Conservation (phyloP, 2,113 vertebrate genomes). For the Picathartes gymnocephalus region DNA sequence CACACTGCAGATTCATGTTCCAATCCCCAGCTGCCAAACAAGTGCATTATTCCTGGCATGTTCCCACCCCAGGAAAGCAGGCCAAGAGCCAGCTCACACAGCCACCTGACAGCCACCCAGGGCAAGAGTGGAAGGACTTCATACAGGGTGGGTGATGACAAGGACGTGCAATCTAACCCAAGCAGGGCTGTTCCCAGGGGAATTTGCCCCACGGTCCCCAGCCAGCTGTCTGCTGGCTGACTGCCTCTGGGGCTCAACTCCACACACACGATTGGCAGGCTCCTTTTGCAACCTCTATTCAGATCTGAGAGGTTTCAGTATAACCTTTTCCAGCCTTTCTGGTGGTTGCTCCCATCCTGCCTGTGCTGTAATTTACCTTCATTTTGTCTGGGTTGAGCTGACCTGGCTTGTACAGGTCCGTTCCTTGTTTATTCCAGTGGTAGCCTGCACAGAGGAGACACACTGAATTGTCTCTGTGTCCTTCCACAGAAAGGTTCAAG, state of each 20-base stretch:
- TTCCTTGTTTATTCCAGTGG: neutral
- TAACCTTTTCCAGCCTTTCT: neutral
- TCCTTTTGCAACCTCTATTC: neutral
- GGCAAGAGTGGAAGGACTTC: neutral
- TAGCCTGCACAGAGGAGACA: neutral
- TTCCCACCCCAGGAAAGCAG: neutral
- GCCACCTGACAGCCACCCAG: neutral
- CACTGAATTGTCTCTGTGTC: neutral
- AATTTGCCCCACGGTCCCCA: neutral
- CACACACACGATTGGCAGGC: neutral
- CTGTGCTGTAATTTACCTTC: neutral
- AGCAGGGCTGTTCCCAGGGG: neutral
- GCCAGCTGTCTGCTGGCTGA: neutral
- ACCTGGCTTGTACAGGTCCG: neutral
- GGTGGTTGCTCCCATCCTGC: neutral
- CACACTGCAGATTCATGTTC: neutral
- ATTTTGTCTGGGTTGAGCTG: neutral
- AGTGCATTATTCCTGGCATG: neutral
- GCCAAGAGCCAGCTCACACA: neutral
- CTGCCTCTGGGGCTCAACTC: neutral
- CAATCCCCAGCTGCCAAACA: neutral
- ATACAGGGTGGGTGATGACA: neutral
- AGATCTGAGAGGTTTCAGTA: neutral
- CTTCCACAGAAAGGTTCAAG: neutral
- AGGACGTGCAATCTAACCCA: neutral